Conservation (phyloP, 2,888 invertebrate species). For the Geophilus truncorum region DNA sequence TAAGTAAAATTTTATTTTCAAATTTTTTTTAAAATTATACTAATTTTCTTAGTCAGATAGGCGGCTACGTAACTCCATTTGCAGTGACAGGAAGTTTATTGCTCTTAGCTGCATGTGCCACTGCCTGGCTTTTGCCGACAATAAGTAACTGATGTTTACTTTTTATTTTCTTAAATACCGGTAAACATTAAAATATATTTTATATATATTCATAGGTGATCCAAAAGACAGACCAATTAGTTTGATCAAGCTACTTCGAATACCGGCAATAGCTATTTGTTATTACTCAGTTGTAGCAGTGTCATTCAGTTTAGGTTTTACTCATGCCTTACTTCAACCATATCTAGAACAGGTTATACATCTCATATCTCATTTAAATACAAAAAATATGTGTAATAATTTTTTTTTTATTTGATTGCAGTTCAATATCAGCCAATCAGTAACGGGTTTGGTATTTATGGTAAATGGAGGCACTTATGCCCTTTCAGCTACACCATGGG, state of each 20-base stretch:
- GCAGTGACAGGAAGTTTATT: slow-evolving; percentile 69
- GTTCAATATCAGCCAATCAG: slow-evolving; percentile 54
- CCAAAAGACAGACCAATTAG: background rate
- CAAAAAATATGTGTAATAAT: background rate
- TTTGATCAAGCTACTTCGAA: slow-evolving; percentile 59
- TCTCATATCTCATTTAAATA: background rate
- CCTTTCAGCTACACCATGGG: slow-evolving; percentile 70
- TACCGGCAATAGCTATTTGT: slow-evolving; percentile 67
- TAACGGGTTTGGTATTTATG: slow-evolving; percentile 74
- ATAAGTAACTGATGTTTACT: background rate
- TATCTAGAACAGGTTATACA: slow-evolving; percentile 58
- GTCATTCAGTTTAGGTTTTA: slow-evolving; percentile 76
- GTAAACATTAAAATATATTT: background rate
- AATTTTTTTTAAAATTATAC: too few relatives aligned
- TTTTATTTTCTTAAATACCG: background rate
- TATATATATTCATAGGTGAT: background rate
- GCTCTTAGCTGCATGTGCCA: slow-evolving; percentile 68
- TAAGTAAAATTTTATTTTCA: too few relatives aligned
- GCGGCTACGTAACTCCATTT: slow-evolving; percentile 76
- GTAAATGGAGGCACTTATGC: slow-evolving; percentile 78
- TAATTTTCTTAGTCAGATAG: slow-evolving; percentile 51
- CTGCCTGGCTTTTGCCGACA: slow-evolving; percentile 64
- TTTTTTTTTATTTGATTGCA: background rate
- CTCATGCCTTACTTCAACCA: slow-evolving; percentile 81
- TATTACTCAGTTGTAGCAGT: slow-evolving; percentile 68